Evolutionary conservation across 1,140 invertebrate species (phyloP).

Genomic region (Cydia amplana): DNA sequence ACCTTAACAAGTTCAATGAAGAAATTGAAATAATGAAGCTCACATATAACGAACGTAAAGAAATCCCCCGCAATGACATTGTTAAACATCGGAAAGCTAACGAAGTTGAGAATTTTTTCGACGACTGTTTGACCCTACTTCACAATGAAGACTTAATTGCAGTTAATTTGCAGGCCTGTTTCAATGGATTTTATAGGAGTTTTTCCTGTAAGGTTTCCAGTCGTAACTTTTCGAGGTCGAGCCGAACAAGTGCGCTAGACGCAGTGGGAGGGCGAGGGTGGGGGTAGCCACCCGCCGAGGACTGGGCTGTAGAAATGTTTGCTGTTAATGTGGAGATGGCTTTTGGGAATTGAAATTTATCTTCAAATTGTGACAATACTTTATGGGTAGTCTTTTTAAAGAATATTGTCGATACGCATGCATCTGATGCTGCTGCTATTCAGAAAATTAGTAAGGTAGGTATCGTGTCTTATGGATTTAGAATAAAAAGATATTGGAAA

Average conservation of each 20-base stretch:
- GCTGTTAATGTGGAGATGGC: slow-evolving; percentile 45
- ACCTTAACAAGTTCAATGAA: background rate
- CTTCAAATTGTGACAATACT: slow-evolving; percentile 34
- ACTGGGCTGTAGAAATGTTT: slow-evolving; percentile 51
- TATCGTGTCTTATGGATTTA: background rate
- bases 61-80: slow-evolving; percentile 6
- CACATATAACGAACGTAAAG: slow-evolving; percentile 16
- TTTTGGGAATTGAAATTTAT: slow-evolving; percentile 41
- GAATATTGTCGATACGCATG: background rate
- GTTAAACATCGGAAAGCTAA: slow-evolving; percentile 9
- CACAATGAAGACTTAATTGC: slow-evolving; percentile 51
- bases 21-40: background rate
- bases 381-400: background rate
- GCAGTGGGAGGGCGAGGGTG: slow-evolving; percentile 41
- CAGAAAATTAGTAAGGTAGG: background rate
- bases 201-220: slow-evolving; percentile 36
- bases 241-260: slow-evolving; percentile 52
- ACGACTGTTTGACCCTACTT: slow-evolving; percentile 37
- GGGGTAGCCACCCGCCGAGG: slow-evolving; percentile 37
- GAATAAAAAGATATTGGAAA: too few species aligned
- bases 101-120: slow-evolving; percentile 27
- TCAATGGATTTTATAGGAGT: slow-evolving; percentile 44
- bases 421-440: background rate
- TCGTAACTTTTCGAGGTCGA: slow-evolving; percentile 61
- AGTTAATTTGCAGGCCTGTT: slow-evolving; percentile 48